phyloP scores from a whole-genome alignment of 2,113 vertebrate species.

The Oenanthe melanoleuca region DNA sequence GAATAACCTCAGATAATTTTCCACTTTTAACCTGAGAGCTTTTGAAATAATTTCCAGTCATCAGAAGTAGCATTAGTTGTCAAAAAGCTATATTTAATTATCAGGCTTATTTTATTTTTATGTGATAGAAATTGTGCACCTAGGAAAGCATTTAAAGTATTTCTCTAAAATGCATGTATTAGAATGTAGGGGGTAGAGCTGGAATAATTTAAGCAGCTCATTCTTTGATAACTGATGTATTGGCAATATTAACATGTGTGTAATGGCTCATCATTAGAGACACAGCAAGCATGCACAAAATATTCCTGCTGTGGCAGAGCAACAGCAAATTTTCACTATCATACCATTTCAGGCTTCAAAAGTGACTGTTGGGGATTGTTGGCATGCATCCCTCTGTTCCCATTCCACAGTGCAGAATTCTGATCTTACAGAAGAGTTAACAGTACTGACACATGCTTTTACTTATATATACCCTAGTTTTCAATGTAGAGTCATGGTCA shows the following conservation, averaged over 20 bases:
- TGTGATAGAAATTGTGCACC: not conserved
- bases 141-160: not conserved
- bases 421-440: not conserved
- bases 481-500: not conserved
- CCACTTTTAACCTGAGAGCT: not conserved
- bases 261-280: not conserved
- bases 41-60: not conserved
- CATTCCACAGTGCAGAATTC: not conserved
- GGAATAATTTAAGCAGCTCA: not conserved
- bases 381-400: not conserved
- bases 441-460: not conserved
- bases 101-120: not conserved
- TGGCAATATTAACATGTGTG: not conserved
- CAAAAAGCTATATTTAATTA: not conserved
- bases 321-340: not conserved
- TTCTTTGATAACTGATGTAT: not conserved
- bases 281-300: not conserved
- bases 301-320: not conserved
- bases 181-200: fast-evolving
- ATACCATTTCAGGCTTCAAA: not conserved
- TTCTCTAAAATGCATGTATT: fast-evolving
- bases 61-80: not conserved
- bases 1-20: not conserved
- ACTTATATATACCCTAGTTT: not conserved
- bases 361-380: not conserved